phyloP scores from a whole-genome alignment of 2,888 invertebrate species.

The Sicus ferrugineus region DNA sequence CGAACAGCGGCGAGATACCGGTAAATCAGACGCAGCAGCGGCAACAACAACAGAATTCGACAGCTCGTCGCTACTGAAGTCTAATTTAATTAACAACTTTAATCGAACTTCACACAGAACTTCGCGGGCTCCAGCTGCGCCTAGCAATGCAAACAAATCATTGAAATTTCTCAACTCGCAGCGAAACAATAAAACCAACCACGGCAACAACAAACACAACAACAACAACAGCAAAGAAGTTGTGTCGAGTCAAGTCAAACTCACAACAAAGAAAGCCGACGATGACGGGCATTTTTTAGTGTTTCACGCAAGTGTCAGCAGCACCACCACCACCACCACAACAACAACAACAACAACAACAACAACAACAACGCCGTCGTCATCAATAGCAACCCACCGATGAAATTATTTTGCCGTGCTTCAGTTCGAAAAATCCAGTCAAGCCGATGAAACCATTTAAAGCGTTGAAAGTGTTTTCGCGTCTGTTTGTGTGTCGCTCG shows the following conservation, averaged over 20 bases:
- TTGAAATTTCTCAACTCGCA: too few relatives aligned
- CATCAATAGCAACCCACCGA: not conserved
- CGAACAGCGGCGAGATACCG: too few relatives aligned
- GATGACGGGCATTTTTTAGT: conserved; percentile 5
- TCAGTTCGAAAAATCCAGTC: conserved; percentile 15
- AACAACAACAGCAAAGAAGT: conserved; percentile 3
- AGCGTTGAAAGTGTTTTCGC: not conserved
- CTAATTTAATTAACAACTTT: conserved; percentile 53
- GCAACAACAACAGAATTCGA: conserved; percentile 14
- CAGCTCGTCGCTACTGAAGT: conserved; percentile 22
- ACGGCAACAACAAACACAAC: conserved; percentile 1
- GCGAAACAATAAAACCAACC: not conserved
- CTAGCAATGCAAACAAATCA: too few relatives aligned
- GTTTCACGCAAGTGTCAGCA: not conserved
- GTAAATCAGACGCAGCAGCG: not conserved
- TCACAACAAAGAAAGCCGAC: conserved; percentile 10
- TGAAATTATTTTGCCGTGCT: conserved; percentile 9
- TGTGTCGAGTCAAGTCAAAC: conserved; percentile 11
- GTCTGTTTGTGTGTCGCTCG: not conserved
- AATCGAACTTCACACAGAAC: conserved; percentile 23
- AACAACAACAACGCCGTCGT: not conserved
- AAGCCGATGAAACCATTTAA: conserved; percentile 11
- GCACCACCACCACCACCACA: not conserved
- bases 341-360: conserved; percentile 4
- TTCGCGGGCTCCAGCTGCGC: too few relatives aligned